These are phyloP conservation scores for Mobula birostris DNA, from an alignment of 2,113 vertebrate species.

Conservation along the genomic window DNA sequence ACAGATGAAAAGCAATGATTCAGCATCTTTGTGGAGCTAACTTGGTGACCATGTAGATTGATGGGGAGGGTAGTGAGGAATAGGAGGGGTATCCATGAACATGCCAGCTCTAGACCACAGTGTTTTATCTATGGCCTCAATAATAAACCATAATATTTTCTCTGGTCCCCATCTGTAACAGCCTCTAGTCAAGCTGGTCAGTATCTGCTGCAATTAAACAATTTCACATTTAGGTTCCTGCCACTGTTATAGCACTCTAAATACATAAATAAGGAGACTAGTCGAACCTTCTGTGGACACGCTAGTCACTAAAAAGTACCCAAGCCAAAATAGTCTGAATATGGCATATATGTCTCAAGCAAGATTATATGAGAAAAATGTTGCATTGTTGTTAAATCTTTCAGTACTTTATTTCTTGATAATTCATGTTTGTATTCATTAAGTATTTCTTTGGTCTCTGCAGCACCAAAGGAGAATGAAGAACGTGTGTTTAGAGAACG, in stretches of 20 bases:
- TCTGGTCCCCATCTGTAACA: not conserved
- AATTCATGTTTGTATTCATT: not conserved
- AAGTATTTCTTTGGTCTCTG: slow-evolving; percentile 44
- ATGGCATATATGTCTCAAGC: not conserved
- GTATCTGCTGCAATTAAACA: not conserved
- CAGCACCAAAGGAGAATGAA: slow-evolving; percentile 87
- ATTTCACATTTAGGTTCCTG: not conserved
- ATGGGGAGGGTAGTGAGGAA: no score
- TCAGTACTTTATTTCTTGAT: not conserved
- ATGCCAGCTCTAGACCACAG: not conserved
- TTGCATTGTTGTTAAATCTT: not conserved
- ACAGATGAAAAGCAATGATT: not conserved
- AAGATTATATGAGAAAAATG: not conserved
- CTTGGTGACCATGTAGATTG: no score
- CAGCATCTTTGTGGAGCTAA: not conserved
- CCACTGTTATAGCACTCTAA: not conserved
- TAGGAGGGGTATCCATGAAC: not conserved
- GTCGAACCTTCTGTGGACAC: no score
- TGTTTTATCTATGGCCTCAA: not conserved
- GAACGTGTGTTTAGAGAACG: slow-evolving; percentile 92
- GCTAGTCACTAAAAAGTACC: not conserved
- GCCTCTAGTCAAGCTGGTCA: not conserved
- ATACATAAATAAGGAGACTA: not conserved
- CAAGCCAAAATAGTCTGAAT: not conserved
- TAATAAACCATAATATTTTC: not conserved